These are phyloP conservation scores for Dione vanillae DNA, from an alignment of 2,888 invertebrate genomes.

Conservation along the genomic window DNA sequence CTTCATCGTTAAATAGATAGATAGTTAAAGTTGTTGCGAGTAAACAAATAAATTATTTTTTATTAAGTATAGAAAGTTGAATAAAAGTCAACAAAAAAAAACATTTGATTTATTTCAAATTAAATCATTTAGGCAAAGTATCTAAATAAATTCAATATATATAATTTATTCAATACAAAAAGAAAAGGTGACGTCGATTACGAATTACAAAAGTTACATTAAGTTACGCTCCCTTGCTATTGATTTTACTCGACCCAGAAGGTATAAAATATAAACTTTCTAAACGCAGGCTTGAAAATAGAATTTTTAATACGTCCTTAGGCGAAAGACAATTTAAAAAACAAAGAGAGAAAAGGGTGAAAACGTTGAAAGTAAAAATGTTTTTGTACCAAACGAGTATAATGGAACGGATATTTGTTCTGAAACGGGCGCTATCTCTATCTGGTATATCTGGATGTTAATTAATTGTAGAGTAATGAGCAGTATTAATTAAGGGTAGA, in stretches of 20 bases:
- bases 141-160: too few relatives aligned
- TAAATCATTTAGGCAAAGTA: too few relatives aligned
- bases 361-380: conserved; percentile 23
- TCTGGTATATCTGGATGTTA: conserved; percentile 19
- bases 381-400: conserved; percentile 24
- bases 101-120: too few relatives aligned
- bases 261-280: conserved; percentile 16
- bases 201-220: conserved; percentile 4
- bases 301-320: conserved; percentile 29
- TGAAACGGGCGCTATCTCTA: conserved; percentile 17
- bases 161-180: not conserved
- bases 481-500: not conserved
- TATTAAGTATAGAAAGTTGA: too few relatives aligned
- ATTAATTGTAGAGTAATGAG: conserved; percentile 29
- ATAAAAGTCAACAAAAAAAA: too few relatives aligned
- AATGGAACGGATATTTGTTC: conserved; percentile 23
- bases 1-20: too few relatives aligned
- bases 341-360: conserved; percentile 21
- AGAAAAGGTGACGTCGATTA: not conserved
- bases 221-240: not conserved
- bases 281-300: conserved; percentile 17
- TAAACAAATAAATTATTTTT: too few relatives aligned
- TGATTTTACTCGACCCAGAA: not conserved
- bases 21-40: too few relatives aligned
- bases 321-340: conserved; percentile 21